Percentiles rank a stretch among this genome's conserved stretches.
Conservation (phyloP, 2,888 invertebrate species). For the Leucoma salicis region DNA sequence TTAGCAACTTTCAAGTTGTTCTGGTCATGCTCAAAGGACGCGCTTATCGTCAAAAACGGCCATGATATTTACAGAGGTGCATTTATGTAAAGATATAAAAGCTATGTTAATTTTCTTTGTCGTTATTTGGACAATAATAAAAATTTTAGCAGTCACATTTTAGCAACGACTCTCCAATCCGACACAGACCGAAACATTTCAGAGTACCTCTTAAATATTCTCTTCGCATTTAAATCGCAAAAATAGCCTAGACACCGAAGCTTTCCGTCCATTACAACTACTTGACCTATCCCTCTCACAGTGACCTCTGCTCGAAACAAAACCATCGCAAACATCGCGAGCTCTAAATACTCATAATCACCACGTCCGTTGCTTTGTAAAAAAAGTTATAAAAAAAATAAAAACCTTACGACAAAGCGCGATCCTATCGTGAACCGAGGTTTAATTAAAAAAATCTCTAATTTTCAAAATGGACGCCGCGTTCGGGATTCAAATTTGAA, state of each 20-base stretch:
- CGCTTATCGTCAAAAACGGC: too few species aligned
- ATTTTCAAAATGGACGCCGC: slow-evolving; percentile 49
- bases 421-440: slow-evolving; percentile 48
- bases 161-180: not conserved
- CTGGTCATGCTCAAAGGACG: too few species aligned
- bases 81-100: too few species aligned
- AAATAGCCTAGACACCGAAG: slow-evolving; percentile 7
- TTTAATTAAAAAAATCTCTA: slow-evolving; percentile 52
- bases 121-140: not conserved
- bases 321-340: slow-evolving; percentile 20
- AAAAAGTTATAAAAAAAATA: slow-evolving; percentile 26
- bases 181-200: slow-evolving; percentile 3
- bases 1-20: too few species aligned
- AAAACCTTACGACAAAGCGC: slow-evolving; percentile 43
- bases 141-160: not conserved
- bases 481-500: slow-evolving; percentile 35
- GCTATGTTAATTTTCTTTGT: not conserved
- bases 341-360: slow-evolving; percentile 29
- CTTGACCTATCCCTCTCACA: slow-evolving; percentile 15
- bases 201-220: slow-evolving; percentile 9
- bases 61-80: too few species aligned
- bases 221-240: slow-evolving; percentile 9
- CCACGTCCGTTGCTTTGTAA: slow-evolving; percentile 32
- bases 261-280: slow-evolving; percentile 5
- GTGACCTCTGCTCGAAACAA: slow-evolving; percentile 13